A percentile compares a stretch with the other conserved stretches of the same genome.
phyloP scores from a whole-genome alignment of 2,113 vertebrate genomes.

The Antechinus stuartii region DNA sequence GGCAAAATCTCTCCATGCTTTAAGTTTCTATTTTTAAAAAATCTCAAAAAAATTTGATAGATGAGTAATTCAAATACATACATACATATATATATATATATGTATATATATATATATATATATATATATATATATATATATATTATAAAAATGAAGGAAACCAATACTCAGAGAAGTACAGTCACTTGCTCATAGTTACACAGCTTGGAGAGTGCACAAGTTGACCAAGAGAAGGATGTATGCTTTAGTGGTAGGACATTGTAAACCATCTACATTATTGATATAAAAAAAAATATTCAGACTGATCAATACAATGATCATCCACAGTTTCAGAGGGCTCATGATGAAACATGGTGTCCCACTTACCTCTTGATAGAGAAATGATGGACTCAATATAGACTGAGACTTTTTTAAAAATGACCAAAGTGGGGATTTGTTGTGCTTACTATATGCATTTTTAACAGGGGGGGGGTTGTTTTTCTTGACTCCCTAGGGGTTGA shows the following conservation, averaged over 20 bases:
- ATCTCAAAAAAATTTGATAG: neutral
- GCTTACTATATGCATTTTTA: neutral
- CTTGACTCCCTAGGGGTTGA: neutral
- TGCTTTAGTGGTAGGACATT: neutral
- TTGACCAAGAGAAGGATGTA: neutral
- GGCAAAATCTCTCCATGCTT: neutral
- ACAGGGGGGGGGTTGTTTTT: neutral
- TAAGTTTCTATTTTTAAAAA: neutral
- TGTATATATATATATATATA: neutral
- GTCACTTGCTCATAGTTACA: neutral
- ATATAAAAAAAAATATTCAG: neutral
- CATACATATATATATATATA: neutral
- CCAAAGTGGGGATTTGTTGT: neutral
- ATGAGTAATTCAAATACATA: neutral
- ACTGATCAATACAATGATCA: neutral
- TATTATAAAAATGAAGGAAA: neutral
- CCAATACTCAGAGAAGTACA: neutral
- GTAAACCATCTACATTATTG: neutral
- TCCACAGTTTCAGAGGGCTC: neutral
- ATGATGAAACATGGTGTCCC: neutral
- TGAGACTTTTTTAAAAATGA: neutral
- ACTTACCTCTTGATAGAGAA: neutral
- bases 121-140: too few species aligned
- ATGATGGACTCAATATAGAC: neutral
- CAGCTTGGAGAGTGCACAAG: neutral